A percentile compares a stretch with the other conserved stretches of the same genome.
Evolutionary conservation across 2,797 vertebrate species (phyloP).

Genomic region (Malurus leucopterus): DNA sequence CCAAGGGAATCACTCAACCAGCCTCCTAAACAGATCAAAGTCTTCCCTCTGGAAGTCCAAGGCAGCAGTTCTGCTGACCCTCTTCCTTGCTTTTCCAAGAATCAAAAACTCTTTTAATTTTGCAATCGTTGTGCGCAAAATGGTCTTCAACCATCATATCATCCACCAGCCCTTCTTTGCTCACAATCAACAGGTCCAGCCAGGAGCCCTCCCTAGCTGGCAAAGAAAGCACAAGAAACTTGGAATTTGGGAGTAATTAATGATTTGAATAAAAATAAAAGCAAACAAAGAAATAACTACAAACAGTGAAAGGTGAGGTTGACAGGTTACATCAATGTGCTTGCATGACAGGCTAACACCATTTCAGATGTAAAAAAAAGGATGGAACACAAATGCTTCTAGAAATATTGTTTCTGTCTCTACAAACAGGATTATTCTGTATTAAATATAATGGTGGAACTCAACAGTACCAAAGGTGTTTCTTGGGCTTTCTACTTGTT

Average conservation of each 20-base stretch:
- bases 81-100: not conserved
- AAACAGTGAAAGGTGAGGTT: slow-evolving; percentile 12
- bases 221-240: not conserved
- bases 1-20: not conserved
- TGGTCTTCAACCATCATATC: not conserved
- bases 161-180: not conserved
- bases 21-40: not conserved
- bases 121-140: rapidly evolving
- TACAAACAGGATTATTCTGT: not conserved
- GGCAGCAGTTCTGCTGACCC: not conserved
- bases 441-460: not conserved
- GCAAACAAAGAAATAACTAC: not conserved
- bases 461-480: not conserved
- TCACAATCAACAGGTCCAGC: not conserved
- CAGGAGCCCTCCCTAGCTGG: not conserved
- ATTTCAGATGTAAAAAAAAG: slow-evolving; percentile 10
- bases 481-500: not conserved
- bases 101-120: not conserved
- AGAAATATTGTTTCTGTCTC: slow-evolving; percentile 13
- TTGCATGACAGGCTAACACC: not conserved
- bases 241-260: slow-evolving; percentile 1
- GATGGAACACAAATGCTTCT: not conserved
- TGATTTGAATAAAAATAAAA: slow-evolving; percentile 17
- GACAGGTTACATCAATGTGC: not conserved
- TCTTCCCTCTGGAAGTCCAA: not conserved